Percentiles rank a stretch among this genome's conserved stretches.
These are phyloP conservation scores for Sebastes dallii DNA, from an alignment of 2,797 vertebrate genomes.

Conservation along the genomic window DNA sequence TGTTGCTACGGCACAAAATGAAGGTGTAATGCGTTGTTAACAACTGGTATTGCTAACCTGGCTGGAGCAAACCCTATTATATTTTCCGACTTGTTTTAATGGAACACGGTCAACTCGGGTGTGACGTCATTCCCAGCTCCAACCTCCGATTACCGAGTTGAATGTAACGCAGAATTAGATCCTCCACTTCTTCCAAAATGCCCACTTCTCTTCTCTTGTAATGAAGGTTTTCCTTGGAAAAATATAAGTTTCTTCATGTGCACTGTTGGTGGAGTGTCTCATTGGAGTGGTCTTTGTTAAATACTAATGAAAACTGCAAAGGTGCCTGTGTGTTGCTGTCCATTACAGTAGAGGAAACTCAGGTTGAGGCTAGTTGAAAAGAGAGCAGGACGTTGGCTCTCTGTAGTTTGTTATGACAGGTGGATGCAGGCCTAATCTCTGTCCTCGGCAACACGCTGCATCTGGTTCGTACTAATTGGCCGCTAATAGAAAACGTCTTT, in stretches of 20 bases:
- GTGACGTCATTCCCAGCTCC: too few species aligned
- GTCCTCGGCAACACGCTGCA: constrained; percentile 54
- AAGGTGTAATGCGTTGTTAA: too few species aligned
- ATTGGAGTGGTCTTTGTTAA: not conserved
- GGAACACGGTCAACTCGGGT: too few species aligned
- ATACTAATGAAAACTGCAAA: not conserved
- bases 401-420: constrained; percentile 74
- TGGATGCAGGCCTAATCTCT: constrained; percentile 67
- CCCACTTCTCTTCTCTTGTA: not conserved
- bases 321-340: not conserved
- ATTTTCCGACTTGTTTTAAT: too few species aligned
- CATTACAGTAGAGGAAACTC: not conserved
- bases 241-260: not conserved
- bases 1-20: too few species aligned
- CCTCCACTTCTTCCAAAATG: not conserved
- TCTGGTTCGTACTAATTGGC: constrained; percentile 73
- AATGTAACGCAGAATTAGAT: not conserved
- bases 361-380: not conserved
- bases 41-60: too few species aligned
- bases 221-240: not conserved
- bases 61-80: too few species aligned
- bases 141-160: too few species aligned
- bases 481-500: constrained; percentile 70
- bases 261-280: not conserved
- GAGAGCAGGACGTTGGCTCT: constrained; percentile 5